Evolutionary conservation across 2,113 vertebrate species (phyloP).

Genomic region (Poicephalus gulielmi): DNA sequence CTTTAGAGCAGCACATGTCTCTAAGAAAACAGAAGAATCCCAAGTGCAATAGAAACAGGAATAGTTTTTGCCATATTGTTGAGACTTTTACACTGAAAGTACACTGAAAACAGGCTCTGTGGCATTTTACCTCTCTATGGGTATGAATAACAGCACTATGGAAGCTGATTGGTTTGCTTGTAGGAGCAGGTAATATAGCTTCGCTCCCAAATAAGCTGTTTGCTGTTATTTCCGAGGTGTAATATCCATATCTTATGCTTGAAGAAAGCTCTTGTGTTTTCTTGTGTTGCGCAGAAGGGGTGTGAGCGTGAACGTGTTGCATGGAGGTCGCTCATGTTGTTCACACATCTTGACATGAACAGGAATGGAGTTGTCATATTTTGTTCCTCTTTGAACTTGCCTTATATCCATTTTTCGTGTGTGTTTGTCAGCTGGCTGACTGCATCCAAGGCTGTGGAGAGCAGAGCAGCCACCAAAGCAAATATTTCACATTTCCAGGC

Average conservation of each 20-base stretch:
- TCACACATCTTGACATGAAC: not conserved
- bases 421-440: not conserved
- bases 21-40: not conserved
- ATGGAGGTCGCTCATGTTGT: accelerated
- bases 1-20: not conserved
- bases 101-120: not conserved
- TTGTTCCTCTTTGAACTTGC: not conserved
- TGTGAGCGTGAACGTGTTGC: too few species aligned
- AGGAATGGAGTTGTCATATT: not conserved
- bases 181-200: not conserved
- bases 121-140: not conserved
- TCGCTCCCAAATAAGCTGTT: not conserved
- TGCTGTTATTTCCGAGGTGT: not conserved
- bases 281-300: not conserved
- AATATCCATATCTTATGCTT: accelerated
- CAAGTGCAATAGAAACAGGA: not conserved
- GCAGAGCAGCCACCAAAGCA: not conserved
- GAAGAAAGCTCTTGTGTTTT: not conserved
- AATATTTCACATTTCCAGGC: not conserved
- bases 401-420: not conserved
- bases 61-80: accelerated
- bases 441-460: not conserved
- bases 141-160: not conserved
- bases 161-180: not conserved
- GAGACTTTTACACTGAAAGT: not conserved